phyloP scores from a whole-genome alignment of 2,888 invertebrate species.

The Coelopa pilipes region DNA sequence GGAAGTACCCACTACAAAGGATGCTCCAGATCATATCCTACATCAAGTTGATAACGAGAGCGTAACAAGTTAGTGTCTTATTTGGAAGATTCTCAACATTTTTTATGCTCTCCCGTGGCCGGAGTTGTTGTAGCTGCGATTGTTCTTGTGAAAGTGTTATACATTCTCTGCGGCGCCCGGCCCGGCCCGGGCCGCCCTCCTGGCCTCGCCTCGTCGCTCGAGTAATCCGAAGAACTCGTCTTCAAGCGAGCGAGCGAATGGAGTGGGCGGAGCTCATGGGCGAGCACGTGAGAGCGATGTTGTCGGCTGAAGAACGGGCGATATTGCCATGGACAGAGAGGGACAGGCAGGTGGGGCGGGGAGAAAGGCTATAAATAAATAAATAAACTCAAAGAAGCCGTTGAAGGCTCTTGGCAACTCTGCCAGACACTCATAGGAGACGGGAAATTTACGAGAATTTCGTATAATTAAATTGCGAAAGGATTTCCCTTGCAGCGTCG shows the following conservation, averaged over 20 bases:
- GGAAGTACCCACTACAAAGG: background rate
- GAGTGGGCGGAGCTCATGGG: too few relatives aligned
- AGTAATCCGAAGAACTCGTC: too few relatives aligned
- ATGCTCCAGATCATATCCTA: constrained; percentile 17
- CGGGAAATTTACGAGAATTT: background rate
- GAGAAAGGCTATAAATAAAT: background rate
- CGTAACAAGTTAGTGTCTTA: constrained; percentile 26
- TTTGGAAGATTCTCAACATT: constrained; percentile 1
- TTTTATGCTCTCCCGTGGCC: background rate
- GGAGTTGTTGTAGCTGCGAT: background rate
- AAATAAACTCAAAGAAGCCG: background rate
- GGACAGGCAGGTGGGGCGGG: too few relatives aligned
- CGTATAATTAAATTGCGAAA: too few relatives aligned
- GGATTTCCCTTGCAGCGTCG: too few relatives aligned
- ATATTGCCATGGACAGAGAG: too few relatives aligned
- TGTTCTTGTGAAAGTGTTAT: constrained; percentile 1
- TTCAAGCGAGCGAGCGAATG: too few relatives aligned
- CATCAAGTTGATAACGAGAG: constrained; percentile 21
- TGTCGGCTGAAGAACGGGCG: too few relatives aligned
- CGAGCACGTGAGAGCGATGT: too few relatives aligned
- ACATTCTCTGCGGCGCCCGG: background rate
- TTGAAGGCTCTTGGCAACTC: constrained; percentile 14
- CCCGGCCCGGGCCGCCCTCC: too few relatives aligned
- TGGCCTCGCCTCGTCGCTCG: too few relatives aligned
- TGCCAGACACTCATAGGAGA: background rate